Base-by-base conservation (phyloP, 2,888 invertebrate genomes). In the Allophyes oxyacanthae region DNA sequence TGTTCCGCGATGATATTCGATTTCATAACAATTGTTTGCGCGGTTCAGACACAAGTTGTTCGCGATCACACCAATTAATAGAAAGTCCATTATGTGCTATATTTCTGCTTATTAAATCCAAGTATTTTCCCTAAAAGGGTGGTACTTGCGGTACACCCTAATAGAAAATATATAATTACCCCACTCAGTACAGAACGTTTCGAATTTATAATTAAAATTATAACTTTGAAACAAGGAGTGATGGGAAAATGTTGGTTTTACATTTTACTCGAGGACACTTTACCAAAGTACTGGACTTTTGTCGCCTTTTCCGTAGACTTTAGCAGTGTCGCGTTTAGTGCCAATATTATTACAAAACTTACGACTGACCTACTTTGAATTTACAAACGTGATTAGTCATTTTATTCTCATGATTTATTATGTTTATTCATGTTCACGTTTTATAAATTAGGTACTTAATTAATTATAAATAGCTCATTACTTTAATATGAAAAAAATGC, bases 181-280 rank as follows among this genome's bases (percentile, higher is more conserved):
- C 72, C 61, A 76, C 70, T 76, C 69, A 67, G 63, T 72, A 74
- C 66, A 80, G 79, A 81, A 83, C 81, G 82, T 83, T 78, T 79
- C 72, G 71, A 84, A 76, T 82, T 85, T 77, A 84, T 87, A 87
- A 91, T 91, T 89, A 87, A 88, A 89, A 87, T 88, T 84, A 87
- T 84, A 84, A 85, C 82, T 89, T 86, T 70, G 69, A 77, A 83
- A 81, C 81, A 81, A 83, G 76, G 77, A 81, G 81, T 83, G 81
- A 82, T 81, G 78, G 77, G 81, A 83, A 84, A 87, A 84, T 90
- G 88, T 91, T 91, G 86, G 81, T 84, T 85, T 91, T 91, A 83
- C 85, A 90, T 91, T 89, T 86, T 80, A 82, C 80, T 88, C 75
- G 71, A 86, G 82, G 72, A 74, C 77, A 78, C 83, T 86, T 79